Evolutionary conservation across 2,888 invertebrate genomes (phyloP).

Genomic region (Saturnia pavonia): DNA sequence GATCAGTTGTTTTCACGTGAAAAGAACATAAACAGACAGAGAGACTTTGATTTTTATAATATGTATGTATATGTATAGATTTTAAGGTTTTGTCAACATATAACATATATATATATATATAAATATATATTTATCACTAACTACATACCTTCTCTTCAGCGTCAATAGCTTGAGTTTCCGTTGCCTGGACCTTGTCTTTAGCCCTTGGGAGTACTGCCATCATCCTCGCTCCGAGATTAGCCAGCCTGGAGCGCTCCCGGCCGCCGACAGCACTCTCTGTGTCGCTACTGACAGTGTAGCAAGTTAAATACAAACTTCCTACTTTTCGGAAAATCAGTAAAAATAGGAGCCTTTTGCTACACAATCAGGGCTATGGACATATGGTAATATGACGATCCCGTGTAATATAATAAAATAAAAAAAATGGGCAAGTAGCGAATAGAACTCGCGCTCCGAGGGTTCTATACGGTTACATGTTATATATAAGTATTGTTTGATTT

Average conservation of each 20-base stretch:
- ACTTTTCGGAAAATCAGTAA: not conserved
- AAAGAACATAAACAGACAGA: too few species aligned
- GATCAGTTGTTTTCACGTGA: too few species aligned
- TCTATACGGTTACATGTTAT: too few species aligned
- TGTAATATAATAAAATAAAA: not conserved
- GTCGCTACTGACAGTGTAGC: constrained; percentile 67
- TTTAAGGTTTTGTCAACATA: too few species aligned
- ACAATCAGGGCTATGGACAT: not conserved
- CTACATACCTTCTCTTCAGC: constrained; percentile 55
- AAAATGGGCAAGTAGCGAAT: too few species aligned
- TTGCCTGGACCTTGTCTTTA: constrained; percentile 68
- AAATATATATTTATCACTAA: not conserved
- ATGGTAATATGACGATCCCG: not conserved
- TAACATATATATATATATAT: too few species aligned
- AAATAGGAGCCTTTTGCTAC: not conserved
- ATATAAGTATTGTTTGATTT: too few species aligned
- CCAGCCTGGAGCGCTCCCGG: constrained; percentile 60
- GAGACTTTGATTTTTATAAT: too few species aligned
- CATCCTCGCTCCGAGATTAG: constrained; percentile 62
- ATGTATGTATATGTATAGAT: too few species aligned
- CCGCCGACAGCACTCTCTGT: constrained; percentile 76
- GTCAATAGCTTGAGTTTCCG: constrained; percentile 48
- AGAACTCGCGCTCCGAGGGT: too few species aligned
- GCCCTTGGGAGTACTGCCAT: constrained; percentile 62
- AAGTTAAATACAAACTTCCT: not conserved